These are phyloP conservation scores for Catocala nupta DNA, from an alignment of 2,888 invertebrate genomes.

Conservation along the genomic window DNA sequence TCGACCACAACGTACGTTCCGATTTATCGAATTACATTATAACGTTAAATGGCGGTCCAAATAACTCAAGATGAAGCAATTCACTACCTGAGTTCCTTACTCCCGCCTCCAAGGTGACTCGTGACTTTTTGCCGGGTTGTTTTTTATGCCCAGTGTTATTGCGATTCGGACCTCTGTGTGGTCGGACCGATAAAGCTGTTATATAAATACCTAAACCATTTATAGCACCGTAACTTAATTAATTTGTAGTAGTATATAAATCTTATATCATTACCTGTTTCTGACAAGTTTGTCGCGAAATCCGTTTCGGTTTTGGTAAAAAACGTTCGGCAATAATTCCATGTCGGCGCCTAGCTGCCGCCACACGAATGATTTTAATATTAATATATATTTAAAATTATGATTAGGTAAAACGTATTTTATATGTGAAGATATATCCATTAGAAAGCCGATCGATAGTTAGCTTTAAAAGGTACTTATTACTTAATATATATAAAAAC, in stretches of 20 bases:
- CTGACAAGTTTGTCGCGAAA: slow-evolving; percentile 35
- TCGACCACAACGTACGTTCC: slow-evolving; percentile 56
- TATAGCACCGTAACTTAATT: slow-evolving; percentile 53
- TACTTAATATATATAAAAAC: too few species aligned
- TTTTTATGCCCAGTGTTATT: slow-evolving; percentile 76
- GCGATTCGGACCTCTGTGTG: slow-evolving; percentile 79
- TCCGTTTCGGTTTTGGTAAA: slow-evolving; percentile 30
- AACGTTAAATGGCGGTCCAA: slow-evolving; percentile 55
- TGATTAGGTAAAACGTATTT: too few species aligned
- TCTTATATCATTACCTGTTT: slow-evolving; percentile 37
- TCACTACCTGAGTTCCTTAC: slow-evolving; percentile 84
- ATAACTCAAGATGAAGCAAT: slow-evolving; percentile 82
- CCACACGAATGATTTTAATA: background rate
- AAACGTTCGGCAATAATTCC: slow-evolving; percentile 23
- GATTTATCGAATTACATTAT: slow-evolving; percentile 66
- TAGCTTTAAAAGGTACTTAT: too few species aligned
- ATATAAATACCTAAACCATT: slow-evolving; percentile 48
- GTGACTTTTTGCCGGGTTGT: slow-evolving; percentile 74
- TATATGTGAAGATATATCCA: too few species aligned
- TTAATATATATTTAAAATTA: background rate
- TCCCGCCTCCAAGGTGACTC: slow-evolving; percentile 82
- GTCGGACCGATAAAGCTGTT: slow-evolving; percentile 55
- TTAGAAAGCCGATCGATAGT: too few species aligned
- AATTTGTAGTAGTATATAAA: slow-evolving; percentile 47
- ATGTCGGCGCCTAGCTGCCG: slow-evolving; percentile 19